Evolutionary conservation across 2,797 vertebrate species (phyloP).

Genomic region (Chelidonichthys spinosus): DNA sequence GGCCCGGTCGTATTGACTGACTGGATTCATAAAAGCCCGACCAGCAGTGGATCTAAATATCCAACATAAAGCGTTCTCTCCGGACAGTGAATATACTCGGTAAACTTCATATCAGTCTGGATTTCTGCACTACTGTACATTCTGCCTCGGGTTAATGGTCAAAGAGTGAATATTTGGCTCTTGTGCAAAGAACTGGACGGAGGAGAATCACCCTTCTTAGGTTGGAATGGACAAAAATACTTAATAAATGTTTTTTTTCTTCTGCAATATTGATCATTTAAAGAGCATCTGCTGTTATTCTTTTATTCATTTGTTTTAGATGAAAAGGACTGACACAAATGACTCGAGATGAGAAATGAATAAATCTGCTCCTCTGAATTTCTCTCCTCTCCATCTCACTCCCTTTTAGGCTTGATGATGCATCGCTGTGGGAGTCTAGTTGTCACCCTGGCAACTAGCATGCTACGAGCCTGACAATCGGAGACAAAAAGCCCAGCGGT

Average conservation of each 20-base stretch:
- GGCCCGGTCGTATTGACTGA: neutral
- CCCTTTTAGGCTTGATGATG: constrained; percentile 65
- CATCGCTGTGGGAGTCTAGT: constrained; percentile 60
- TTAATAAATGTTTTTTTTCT: neutral
- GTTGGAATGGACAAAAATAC: neutral
- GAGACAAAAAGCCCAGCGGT: constrained; percentile 62
- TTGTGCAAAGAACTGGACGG: neutral
- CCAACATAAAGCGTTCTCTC: neutral
- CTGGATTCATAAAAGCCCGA: neutral
- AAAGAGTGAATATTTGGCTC: neutral
- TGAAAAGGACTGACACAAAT: neutral
- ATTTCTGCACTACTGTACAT: neutral
- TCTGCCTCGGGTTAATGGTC: neutral
- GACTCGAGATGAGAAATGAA: constrained; percentile 30
- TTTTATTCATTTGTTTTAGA: too few relatives aligned
- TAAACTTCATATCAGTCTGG: neutral
- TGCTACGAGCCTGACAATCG: constrained; percentile 70
- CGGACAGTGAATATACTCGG: neutral
- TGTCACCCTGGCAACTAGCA: constrained; percentile 76
- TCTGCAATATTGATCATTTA: neutral
- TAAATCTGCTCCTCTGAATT: constrained; percentile 10
- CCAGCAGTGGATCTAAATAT: neutral
- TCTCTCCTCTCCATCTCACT: constrained; percentile 54
- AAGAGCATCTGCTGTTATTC: neutral
- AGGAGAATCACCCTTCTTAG: neutral